These are phyloP conservation scores for Acanthoscelides obtectus DNA, from an alignment of 2,888 invertebrate species.

Conservation along the genomic window DNA sequence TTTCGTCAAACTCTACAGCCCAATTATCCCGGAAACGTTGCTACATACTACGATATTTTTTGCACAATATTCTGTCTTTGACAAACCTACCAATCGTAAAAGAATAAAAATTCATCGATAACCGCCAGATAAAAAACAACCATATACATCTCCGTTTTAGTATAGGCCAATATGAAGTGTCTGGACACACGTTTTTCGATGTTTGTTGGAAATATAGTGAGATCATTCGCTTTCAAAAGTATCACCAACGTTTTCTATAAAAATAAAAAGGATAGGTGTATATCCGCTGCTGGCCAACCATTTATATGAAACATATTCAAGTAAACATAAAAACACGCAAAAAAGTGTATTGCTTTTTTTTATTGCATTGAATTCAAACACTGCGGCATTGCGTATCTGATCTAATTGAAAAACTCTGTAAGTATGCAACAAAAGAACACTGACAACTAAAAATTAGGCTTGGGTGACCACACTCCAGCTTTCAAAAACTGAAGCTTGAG, in stretches of 20 bases:
- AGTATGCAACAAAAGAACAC: slow-evolving; percentile 41
- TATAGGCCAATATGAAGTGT: too few species aligned
- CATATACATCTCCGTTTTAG: too few species aligned
- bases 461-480: slow-evolving; percentile 27
- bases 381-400: slow-evolving; percentile 34
- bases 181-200: not conserved
- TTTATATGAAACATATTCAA: slow-evolving; percentile 20
- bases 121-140: too few species aligned
- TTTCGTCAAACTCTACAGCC: too few species aligned
- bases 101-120: too few species aligned
- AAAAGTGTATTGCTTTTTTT: slow-evolving; percentile 24
- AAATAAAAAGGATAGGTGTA: slow-evolving; percentile 41
- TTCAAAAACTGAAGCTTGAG: slow-evolving; percentile 7
- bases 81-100: too few species aligned
- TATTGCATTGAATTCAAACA: slow-evolving; percentile 17
- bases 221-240: slow-evolving; percentile 44
- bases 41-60: too few species aligned
- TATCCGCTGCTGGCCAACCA: slow-evolving; percentile 41
- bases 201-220: slow-evolving; percentile 26
- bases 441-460: slow-evolving; percentile 44
- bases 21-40: too few species aligned
- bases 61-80: too few species aligned
- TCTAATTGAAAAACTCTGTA: slow-evolving; percentile 30
- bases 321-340: slow-evolving; percentile 22
- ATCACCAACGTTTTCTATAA: slow-evolving; percentile 45